Evolutionary conservation across 2,113 vertebrate genomes (phyloP).

Genomic region (Tyrannus savana): DNA sequence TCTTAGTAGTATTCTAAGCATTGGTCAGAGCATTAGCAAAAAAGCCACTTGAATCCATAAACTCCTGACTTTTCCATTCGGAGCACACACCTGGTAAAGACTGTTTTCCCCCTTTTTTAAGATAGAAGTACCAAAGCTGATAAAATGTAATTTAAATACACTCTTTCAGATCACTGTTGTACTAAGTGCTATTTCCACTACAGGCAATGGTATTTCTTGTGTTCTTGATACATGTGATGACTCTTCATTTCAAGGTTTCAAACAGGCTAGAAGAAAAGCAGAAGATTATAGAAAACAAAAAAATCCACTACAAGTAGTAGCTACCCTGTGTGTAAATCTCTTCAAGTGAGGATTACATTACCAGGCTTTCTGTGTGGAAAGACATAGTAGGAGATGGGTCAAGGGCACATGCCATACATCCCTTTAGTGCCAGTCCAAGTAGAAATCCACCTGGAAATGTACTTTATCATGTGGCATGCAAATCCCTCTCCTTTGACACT

Average conservation of each 20-base stretch:
- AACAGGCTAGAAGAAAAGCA: not conserved
- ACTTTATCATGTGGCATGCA: fast-evolving
- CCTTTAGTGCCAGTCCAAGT: not conserved
- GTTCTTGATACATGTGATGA: not conserved
- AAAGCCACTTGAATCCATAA: not conserved
- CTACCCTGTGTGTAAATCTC: not conserved
- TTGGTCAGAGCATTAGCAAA: not conserved
- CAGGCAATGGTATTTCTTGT: not conserved
- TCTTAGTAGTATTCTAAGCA: not conserved
- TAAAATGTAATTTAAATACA: not conserved
- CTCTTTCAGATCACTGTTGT: not conserved
- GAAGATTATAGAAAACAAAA: not conserved
- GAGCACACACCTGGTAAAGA: not conserved
- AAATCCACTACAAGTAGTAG: fast-evolving
- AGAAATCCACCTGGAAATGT: not conserved
- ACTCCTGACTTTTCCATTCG: not conserved
- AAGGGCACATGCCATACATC: not conserved
- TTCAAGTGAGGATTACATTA: not conserved
- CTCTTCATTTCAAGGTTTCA: not conserved
- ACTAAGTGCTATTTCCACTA: not conserved
- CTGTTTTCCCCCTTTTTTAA: not conserved
- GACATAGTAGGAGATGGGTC: not conserved
- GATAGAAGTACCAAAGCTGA: not conserved
- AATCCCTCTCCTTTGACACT: not conserved
- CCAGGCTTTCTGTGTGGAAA: not conserved